Base-by-base conservation (phyloP, 1,140 invertebrate species). In the Neodiprion pinetum region DNA sequence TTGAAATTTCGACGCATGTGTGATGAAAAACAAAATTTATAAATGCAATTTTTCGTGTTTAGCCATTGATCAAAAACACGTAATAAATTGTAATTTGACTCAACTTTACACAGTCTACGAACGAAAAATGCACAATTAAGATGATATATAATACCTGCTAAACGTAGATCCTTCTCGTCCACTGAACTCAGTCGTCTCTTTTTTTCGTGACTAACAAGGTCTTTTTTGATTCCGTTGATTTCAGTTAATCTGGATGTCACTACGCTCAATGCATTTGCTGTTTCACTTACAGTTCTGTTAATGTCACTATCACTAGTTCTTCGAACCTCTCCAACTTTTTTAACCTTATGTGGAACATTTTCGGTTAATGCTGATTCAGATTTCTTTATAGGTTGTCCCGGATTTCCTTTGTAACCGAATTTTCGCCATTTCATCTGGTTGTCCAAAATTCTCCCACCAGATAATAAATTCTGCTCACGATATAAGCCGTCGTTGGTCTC, bases 261-360 rank as follows among this genome's bases (percentile, higher is more conserved):
- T 12, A 73, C 72, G 70, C 80, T 82, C 28, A 85, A 67, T 0
- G 82, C 69, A 74, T 77, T 83, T 17, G 77, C 79, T 49, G 87
- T 88, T 23, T 88, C 87, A 2, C 77, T 70, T 0, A 71, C 73
- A 12, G 81, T 72, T 68, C 82, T 83, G 53, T 75, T 80, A 9
- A 87, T 81, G 40, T 89, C 87, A 53, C 86, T 82, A 72, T 90
- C 90, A 61, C 90, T 91, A 7, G 90, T 90, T 74, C 90, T 84
- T 71, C 90, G 83, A 7, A 88, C 75, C 76, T 89, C 88, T 1
- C 83, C 85, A 9, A 86, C 80, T 72, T 84, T 88, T 71, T 88
- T 88, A 12, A 79, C 77, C n/a, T 80, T 49, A 61, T 17, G 3
- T 48, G 85, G 77, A 75, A 87, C 86, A 76, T 82, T 86, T 5